These are phyloP conservation scores for Macrosoma leucophasiata DNA, from an alignment of 2,888 invertebrate genomes.

Conservation along the genomic window DNA sequence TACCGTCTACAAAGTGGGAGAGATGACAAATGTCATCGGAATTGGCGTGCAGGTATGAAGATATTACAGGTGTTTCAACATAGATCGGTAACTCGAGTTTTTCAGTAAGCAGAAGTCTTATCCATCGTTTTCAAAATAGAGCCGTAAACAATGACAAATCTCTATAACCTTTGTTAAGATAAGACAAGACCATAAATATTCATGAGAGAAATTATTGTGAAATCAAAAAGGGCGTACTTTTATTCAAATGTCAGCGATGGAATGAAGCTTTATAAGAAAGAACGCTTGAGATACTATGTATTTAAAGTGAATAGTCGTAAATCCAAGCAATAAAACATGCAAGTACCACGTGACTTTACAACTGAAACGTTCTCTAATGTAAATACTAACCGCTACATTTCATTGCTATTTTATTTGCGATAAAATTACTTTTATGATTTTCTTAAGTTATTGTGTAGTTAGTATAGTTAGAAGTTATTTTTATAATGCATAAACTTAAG, in stretches of 20 bases:
- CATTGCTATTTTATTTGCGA: constrained; percentile 37
- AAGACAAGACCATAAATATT: constrained; percentile 22
- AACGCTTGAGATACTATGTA: constrained; percentile 29
- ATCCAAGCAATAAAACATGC: constrained; percentile 54
- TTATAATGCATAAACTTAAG: constrained; percentile 1
- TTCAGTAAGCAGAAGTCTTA: too few species aligned
- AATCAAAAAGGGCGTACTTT: constrained; percentile 22
- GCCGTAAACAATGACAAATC: constrained; percentile 12
- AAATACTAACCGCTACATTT: constrained; percentile 56
- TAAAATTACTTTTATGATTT: constrained; percentile 34
- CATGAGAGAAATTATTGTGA: constrained; percentile 24
- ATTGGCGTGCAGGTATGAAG: too few species aligned
- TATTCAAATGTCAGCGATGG: constrained; percentile 17
- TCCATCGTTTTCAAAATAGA: too few species aligned
- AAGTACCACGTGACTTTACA: constrained; percentile 48
- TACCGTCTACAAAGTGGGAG: too few species aligned
- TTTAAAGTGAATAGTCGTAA: constrained; percentile 51
- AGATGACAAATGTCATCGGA: too few species aligned
- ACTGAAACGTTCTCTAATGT: constrained; percentile 39
- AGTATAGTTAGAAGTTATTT: background rate
- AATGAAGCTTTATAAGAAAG: constrained; percentile 15
- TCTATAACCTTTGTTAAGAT: constrained; percentile 15
- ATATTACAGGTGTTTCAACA: too few species aligned
- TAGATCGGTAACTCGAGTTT: too few species aligned
- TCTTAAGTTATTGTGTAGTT: constrained; percentile 17